Evolutionary conservation across 2,888 invertebrate genomes (phyloP).

Genomic region (Aromia moschata): DNA sequence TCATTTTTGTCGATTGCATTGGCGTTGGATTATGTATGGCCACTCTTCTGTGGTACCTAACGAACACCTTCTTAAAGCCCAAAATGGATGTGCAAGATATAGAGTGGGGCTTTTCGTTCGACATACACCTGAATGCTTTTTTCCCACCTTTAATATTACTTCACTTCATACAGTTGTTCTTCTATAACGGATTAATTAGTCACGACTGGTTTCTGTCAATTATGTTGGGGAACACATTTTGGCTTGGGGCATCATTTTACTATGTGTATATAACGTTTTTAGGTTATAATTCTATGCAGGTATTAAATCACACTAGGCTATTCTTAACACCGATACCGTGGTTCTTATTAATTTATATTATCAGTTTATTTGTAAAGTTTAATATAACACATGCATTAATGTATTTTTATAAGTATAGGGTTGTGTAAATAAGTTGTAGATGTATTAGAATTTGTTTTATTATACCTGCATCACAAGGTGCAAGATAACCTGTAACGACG

Average conservation of each 20-base stretch:
- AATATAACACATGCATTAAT: conserved; percentile 84
- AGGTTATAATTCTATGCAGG: conserved; percentile 91
- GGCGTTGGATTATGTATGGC: conserved; percentile 45
- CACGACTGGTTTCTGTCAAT: conserved; percentile 44
- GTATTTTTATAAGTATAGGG: conserved; percentile 83
- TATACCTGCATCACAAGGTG: no score
- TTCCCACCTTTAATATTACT: conserved; percentile 95
- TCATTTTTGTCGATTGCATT: conserved; percentile 94
- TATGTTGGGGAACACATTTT: conserved; percentile 85
- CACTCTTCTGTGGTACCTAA: conserved; percentile 60
- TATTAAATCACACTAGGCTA: conserved; percentile 82
- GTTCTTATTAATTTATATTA: conserved; percentile 77
- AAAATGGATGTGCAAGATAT: conserved; percentile 79
- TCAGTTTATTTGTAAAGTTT: conserved; percentile 79
- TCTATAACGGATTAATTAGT: conserved; percentile 77
- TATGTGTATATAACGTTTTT: conserved; percentile 96
- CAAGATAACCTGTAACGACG: no score
- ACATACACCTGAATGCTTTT: conserved; percentile 98
- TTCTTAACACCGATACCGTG: conserved; percentile 85
- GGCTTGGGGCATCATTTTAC: conserved; percentile 88
- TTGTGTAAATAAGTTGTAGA: no score
- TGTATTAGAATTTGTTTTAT: no score
- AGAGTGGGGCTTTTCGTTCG: conserved; percentile 99
- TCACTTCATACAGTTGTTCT: conserved; percentile 90
- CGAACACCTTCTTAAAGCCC: conserved; percentile 80